These are phyloP conservation scores for Dreissena polymorpha DNA, from an alignment of 1,140 invertebrate genomes.

Conservation along the genomic window DNA sequence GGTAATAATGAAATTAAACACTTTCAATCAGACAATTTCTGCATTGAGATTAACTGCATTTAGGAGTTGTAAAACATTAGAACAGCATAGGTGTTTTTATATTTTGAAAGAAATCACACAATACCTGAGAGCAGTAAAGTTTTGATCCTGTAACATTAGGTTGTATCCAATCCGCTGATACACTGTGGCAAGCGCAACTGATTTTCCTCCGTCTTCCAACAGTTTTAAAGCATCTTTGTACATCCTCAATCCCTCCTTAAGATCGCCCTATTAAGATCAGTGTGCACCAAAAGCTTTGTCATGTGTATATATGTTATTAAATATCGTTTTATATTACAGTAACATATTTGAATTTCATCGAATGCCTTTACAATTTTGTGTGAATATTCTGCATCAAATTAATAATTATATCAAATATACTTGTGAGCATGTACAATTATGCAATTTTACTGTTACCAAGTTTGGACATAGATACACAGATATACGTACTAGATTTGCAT, in stretches of 20 bases:
- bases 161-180: slow-evolving; percentile 48
- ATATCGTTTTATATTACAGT: background rate
- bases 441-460: background rate
- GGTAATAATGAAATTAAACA: too few relatives aligned
- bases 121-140: too few relatives aligned
- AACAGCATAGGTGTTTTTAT: too few relatives aligned
- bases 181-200: slow-evolving; percentile 14
- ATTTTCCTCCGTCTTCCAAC: slow-evolving; percentile 11
- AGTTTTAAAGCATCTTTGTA: slow-evolving; percentile 13
- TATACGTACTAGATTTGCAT: too few relatives aligned
- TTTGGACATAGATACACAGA: too few relatives aligned
- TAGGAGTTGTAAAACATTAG: too few relatives aligned
- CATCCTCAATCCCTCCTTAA: slow-evolving; percentile 4
- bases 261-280: slow-evolving; percentile 20
- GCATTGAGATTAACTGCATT: too few relatives aligned
- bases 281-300: background rate
- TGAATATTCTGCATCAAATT: background rate
- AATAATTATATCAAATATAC: background rate
- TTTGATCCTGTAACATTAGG: background rate
- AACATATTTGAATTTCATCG: background rate
- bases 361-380: background rate
- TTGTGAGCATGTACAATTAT: background rate
- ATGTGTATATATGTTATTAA: background rate
- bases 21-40: too few relatives aligned
- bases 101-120: too few relatives aligned